These are phyloP conservation scores for Cryptocephalus primarius DNA, from an alignment of 2,888 invertebrate species.

Conservation along the genomic window DNA sequence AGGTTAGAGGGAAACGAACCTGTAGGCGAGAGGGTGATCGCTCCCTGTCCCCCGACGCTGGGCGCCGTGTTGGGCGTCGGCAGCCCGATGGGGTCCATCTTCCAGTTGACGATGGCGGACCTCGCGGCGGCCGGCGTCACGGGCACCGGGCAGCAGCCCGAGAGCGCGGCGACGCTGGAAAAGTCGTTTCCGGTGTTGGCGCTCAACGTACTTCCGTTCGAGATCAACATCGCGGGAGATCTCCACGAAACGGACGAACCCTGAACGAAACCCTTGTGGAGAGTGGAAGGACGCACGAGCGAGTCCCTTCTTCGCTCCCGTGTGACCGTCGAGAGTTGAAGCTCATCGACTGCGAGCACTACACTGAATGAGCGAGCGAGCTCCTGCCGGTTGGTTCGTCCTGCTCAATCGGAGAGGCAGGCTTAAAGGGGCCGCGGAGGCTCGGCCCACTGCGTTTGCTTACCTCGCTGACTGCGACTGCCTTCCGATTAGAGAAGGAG, in stretches of 20 bases:
- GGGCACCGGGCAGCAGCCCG: slow-evolving; percentile 34
- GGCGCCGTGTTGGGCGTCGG: slow-evolving; percentile 43
- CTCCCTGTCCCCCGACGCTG: slow-evolving; percentile 33
- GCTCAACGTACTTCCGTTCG: slow-evolving; percentile 44
- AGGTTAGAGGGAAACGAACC: slow-evolving; percentile 27
- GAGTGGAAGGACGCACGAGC: background rate
- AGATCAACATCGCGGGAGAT: slow-evolving; percentile 56
- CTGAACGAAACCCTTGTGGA: background rate
- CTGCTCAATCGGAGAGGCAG: slow-evolving; percentile 27
- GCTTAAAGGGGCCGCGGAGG: slow-evolving; percentile 22
- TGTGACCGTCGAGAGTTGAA: background rate
- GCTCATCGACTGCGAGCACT: slow-evolving; percentile 27
- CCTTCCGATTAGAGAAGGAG: slow-evolving; percentile 12
- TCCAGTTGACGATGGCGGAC: slow-evolving; percentile 40
- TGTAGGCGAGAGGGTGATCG: slow-evolving; percentile 49
- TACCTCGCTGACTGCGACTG: slow-evolving; percentile 8
- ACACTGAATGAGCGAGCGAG: slow-evolving; percentile 33
- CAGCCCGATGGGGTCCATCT: slow-evolving; percentile 49
- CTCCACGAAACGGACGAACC: background rate
- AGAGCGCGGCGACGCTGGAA: slow-evolving; percentile 34
- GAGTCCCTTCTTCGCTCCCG: background rate
- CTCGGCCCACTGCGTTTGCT: slow-evolving; percentile 34
- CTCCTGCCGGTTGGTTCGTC: background rate
- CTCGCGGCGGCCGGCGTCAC: slow-evolving; percentile 45
- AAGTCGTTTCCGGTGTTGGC: slow-evolving; percentile 37